Percentiles rank a stretch among this genome's conserved stretches.
Evolutionary conservation across 1,140 invertebrate genomes (phyloP).

Genomic region (Pogonomyrmex californicus): DNA sequence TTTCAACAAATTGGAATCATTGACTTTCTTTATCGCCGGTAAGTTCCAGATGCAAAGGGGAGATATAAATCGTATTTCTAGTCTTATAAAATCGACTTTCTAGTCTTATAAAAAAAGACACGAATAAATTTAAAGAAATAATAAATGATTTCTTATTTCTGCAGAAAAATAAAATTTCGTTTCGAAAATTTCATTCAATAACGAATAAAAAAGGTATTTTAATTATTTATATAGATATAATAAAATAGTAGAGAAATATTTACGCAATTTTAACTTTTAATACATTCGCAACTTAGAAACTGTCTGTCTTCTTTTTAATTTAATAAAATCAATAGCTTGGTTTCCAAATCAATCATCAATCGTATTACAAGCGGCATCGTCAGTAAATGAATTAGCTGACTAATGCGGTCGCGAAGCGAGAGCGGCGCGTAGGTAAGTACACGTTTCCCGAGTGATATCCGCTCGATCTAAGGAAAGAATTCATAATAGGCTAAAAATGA

Average conservation of each 20-base stretch:
- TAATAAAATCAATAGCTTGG: not conserved
- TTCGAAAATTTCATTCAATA: not conserved
- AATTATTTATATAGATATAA: not conserved
- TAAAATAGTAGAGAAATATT: not conserved
- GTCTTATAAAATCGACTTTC: constrained; percentile 33
- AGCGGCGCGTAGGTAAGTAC: constrained; percentile 19
- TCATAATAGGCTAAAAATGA: constrained; percentile 62
- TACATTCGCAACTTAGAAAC: not conserved
- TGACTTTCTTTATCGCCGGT: not conserved
- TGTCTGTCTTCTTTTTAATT: not conserved
- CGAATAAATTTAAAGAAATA: constrained; percentile 32
- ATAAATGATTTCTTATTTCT: not conserved
- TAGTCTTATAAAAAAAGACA: constrained; percentile 15
- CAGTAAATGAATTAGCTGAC: constrained; percentile 20
- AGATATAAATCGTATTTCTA: constrained; percentile 32
- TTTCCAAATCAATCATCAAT: constrained; percentile 9
- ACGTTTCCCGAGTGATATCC: not conserved
- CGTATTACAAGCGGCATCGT: not conserved
- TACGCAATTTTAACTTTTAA: not conserved
- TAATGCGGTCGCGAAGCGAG: constrained; percentile 28
- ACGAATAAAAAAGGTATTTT: not conserved
- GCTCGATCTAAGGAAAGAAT: constrained; percentile 50
- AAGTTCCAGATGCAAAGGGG: not conserved
- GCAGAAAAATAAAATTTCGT: not conserved
- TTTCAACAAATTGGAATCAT: constrained; percentile 41